Conservation (phyloP, 2,797 vertebrate species). For the Cirrhinus mrigala region DNA sequence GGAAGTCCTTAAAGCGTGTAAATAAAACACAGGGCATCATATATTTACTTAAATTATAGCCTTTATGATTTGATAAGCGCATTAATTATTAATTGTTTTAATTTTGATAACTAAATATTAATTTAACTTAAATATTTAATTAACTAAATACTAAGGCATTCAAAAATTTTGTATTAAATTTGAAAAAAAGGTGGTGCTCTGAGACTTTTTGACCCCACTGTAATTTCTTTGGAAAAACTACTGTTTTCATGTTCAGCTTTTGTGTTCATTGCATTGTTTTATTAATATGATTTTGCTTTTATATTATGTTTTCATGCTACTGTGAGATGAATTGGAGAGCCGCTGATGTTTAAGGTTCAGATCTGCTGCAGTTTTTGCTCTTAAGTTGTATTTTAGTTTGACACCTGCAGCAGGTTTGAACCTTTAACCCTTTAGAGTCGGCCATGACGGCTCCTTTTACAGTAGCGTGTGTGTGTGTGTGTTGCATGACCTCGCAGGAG, state of each 20-base stretch:
- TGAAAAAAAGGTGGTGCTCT: not conserved
- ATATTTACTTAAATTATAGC: not conserved
- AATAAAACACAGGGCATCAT: not conserved
- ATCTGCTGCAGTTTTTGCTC: conserved; percentile 71
- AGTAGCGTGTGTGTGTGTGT: conserved; percentile 86
- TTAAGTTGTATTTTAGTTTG: conserved; percentile 56
- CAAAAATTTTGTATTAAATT: no score
- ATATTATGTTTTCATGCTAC: conserved; percentile 62
- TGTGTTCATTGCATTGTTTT: conserved; percentile 53
- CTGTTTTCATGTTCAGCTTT: conserved; percentile 40
- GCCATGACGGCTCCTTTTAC: conserved; percentile 78
- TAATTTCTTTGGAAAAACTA: not conserved
- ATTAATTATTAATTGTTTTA: not conserved
- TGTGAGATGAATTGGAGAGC: conserved; percentile 67
- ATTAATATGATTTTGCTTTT: conserved; percentile 55
- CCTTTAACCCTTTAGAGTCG: conserved; percentile 72
- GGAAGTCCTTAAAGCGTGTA: not conserved
- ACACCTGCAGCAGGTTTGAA: conserved; percentile 80
- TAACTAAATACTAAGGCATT: not conserved
- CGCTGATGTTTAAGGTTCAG: conserved; percentile 63
- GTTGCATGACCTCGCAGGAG: conserved; percentile 95
- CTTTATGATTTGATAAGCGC: not conserved
- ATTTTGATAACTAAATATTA: not conserved
- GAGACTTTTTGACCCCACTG: not conserved
- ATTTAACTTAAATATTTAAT: no score